Percentiles rank a stretch among this genome's conserved stretches.
phyloP scores from a whole-genome alignment of 2,888 invertebrate genomes.

The Mythimna albipuncta region DNA sequence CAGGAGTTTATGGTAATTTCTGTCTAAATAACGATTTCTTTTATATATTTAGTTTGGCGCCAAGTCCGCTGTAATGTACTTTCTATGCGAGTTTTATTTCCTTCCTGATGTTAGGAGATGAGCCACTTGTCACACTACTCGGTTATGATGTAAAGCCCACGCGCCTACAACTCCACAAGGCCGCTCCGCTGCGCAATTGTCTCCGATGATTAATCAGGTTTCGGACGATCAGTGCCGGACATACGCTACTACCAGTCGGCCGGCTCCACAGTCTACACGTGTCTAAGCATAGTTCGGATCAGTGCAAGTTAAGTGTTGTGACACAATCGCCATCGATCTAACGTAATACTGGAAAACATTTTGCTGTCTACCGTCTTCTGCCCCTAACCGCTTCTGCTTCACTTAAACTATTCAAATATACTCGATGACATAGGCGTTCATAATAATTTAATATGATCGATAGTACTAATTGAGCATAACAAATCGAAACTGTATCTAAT shows the following conservation, averaged over 20 bases:
- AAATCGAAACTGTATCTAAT: conserved; percentile 44
- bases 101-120: conserved; percentile 70
- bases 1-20: background rate
- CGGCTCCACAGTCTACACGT: conserved; percentile 71
- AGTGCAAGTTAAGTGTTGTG: conserved; percentile 60
- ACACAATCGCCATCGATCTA: conserved; percentile 18
- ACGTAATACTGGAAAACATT: conserved; percentile 8
- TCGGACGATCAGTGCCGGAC: conserved; percentile 85
- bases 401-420: conserved; percentile 25
- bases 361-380: background rate
- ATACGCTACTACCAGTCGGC: conserved; percentile 78
- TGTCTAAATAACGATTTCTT: conserved; percentile 5
- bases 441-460: conserved; percentile 18
- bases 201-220: conserved; percentile 86
- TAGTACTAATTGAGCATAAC: conserved; percentile 54
- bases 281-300: conserved; percentile 39
- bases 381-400: background rate
- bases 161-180: conserved; percentile 81
- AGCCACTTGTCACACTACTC: conserved; percentile 73
- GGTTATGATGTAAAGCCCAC: conserved; percentile 86
- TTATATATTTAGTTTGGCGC: background rate
- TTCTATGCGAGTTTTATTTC: conserved; percentile 26
- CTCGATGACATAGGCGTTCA: conserved; percentile 8
- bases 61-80: conserved; percentile 27
- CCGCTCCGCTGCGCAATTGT: conserved; percentile 87